phyloP scores from a whole-genome alignment of 1,140 invertebrate species.

The Zelostemma sp. region DNA sequence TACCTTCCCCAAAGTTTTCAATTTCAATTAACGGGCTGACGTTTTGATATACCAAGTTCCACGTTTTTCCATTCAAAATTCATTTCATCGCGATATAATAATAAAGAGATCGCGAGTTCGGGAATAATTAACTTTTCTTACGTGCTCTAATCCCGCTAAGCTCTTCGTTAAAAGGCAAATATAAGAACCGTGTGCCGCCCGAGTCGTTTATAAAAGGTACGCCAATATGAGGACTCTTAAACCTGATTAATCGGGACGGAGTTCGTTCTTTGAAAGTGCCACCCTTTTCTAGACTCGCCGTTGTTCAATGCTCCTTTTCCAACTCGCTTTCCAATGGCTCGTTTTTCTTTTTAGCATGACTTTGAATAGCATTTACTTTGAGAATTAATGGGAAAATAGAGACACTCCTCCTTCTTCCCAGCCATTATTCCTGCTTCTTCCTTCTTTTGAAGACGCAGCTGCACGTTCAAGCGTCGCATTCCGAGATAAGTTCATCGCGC shows the following conservation, averaged over 20 bases:
- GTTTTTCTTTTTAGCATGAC: slow-evolving; percentile 37
- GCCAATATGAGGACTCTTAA: slow-evolving; percentile 31
- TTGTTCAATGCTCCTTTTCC: slow-evolving; percentile 25
- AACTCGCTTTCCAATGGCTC: slow-evolving; percentile 15
- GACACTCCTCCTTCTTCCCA: slow-evolving; percentile 37
- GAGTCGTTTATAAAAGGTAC: slow-evolving; percentile 28
- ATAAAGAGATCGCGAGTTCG: no score
- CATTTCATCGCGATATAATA: no score
- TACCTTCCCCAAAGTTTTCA: no score
- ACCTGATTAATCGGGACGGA: slow-evolving; percentile 30
- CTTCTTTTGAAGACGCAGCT: slow-evolving; percentile 39
- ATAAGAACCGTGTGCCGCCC: slow-evolving; percentile 18
- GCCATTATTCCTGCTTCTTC: slow-evolving; percentile 39
- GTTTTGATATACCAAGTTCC: no score
- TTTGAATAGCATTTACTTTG: slow-evolving; percentile 44
- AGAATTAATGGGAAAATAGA: slow-evolving; percentile 48
- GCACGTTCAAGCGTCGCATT: slow-evolving; percentile 27
- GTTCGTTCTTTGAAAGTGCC: slow-evolving; percentile 20
- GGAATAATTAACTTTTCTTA: no score
- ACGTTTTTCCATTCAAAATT: no score
- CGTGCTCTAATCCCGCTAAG: neutral
- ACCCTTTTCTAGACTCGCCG: slow-evolving; percentile 19
- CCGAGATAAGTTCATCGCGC: slow-evolving; percentile 34
- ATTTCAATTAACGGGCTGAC: no score
- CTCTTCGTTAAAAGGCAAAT: neutral